phyloP scores from a whole-genome alignment of 2,888 invertebrate species.

The Nymphalis polychloros region DNA sequence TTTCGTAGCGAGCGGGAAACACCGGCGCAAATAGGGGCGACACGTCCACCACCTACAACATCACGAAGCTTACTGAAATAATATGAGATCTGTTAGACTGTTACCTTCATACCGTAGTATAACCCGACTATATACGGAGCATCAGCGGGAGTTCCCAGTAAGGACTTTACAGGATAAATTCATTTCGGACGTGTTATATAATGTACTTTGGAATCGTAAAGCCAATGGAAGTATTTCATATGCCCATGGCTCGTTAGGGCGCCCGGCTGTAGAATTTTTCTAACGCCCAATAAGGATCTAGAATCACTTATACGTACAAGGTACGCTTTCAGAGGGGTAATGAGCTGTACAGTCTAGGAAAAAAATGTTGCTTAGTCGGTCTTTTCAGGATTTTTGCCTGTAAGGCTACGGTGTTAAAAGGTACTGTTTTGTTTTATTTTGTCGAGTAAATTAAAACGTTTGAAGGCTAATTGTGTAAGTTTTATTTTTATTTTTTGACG shows the following conservation, averaged over 20 bases:
- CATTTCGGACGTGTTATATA: slow-evolving; percentile 41
- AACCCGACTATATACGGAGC: slow-evolving; percentile 46
- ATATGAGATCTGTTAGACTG: slow-evolving; percentile 44
- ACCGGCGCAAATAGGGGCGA: slow-evolving; percentile 43
- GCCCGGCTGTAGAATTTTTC: slow-evolving; percentile 49
- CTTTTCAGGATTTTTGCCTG: slow-evolving; percentile 23
- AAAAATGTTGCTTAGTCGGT: slow-evolving; percentile 15
- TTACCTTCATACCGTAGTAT: slow-evolving; percentile 68
- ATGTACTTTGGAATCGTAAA: slow-evolving; percentile 22
- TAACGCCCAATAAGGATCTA: slow-evolving; percentile 38
- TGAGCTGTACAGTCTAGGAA: slow-evolving; percentile 24
- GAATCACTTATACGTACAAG: slow-evolving; percentile 30
- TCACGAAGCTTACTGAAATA: slow-evolving; percentile 62
- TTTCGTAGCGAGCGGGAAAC: slow-evolving; percentile 50
- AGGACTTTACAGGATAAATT: slow-evolving; percentile 32
- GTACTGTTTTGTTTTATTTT: no score
- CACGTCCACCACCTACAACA: slow-evolving; percentile 50
- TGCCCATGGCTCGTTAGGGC: slow-evolving; percentile 49
- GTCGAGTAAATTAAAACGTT: no score
- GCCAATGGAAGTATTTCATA: slow-evolving; percentile 19
- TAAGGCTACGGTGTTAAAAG: no score
- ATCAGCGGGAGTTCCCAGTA: slow-evolving; percentile 22
- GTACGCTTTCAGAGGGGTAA: slow-evolving; percentile 21
- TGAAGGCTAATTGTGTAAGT: no score
- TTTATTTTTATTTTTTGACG: no score